Conservation (phyloP, 2,113 vertebrate genomes). For the Morone chrysops region DNA sequence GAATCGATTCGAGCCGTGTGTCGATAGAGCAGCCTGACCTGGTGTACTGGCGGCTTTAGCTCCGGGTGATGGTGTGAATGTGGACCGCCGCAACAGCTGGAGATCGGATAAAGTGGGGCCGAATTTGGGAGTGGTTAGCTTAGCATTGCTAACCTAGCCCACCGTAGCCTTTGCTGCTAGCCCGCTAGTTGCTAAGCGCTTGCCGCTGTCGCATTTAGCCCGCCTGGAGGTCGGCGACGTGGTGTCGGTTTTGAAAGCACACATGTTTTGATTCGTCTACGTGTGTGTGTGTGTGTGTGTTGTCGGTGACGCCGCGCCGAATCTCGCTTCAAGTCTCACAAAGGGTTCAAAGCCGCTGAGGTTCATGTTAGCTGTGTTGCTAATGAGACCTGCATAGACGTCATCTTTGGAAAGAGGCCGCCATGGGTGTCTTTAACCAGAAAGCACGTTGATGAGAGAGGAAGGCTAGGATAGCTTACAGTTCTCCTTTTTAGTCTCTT, state of each 20-base stretch:
- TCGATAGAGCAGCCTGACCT: not conserved
- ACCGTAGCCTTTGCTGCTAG: slow-evolving; percentile 40
- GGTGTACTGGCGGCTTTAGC: not conserved
- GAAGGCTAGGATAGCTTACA: slow-evolving; percentile 41
- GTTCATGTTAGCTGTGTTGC: slow-evolving; percentile 40
- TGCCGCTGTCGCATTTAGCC: slow-evolving; percentile 18
- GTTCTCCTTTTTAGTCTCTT: not conserved
- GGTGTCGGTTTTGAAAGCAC: not conserved
- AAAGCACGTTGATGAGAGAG: slow-evolving; percentile 60
- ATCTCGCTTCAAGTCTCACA: too few relatives aligned
- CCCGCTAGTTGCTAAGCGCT: slow-evolving; percentile 52
- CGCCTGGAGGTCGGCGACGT: not conserved
- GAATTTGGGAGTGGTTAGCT: slow-evolving; percentile 83
- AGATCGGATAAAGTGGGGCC: slow-evolving; percentile 62
- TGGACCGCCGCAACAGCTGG: slow-evolving; percentile 71
- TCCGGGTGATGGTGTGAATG: slow-evolving; percentile 14
- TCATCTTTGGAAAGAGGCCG: slow-evolving; percentile 76
- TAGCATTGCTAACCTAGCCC: slow-evolving; percentile 71
- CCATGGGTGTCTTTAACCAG: slow-evolving; percentile 64
- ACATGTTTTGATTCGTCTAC: not conserved
- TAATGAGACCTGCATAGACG: slow-evolving; percentile 64
- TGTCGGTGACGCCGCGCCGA: not conserved
- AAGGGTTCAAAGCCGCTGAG: not conserved
- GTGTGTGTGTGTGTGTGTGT: not conserved
- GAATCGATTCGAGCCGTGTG: not conserved